Conservation (phyloP, 2,113 vertebrate genomes). For the Pelobates fuscus region DNA sequence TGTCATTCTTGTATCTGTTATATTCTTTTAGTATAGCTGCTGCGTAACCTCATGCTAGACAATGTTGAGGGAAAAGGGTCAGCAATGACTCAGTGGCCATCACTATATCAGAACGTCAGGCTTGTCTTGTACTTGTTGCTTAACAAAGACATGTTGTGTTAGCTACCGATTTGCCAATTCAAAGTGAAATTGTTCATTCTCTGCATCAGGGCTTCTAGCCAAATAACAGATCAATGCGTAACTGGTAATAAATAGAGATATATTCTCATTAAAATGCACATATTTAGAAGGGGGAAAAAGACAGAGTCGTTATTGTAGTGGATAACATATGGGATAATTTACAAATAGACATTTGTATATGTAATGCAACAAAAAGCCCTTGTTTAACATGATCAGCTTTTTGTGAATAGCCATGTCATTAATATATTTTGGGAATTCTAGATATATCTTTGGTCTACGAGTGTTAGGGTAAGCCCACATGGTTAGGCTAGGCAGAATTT, state of each 20-base stretch:
- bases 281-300: slow-evolving; percentile 29
- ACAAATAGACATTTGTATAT: slow-evolving; percentile 13
- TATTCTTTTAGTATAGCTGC: not conserved
- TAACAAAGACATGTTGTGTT: slow-evolving; percentile 36
- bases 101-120: slow-evolving; percentile 14
- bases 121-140: slow-evolving; percentile 38
- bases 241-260: slow-evolving; percentile 17
- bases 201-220: slow-evolving; percentile 22
- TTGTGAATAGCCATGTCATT: not conserved
- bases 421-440: not conserved
- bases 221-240: slow-evolving; percentile 38
- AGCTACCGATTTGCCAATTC: slow-evolving; percentile 16
- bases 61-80: slow-evolving; percentile 35
- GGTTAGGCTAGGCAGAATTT: too few relatives aligned
- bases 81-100: slow-evolving; percentile 34
- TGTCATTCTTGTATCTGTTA: too few relatives aligned
- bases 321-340: slow-evolving; percentile 11
- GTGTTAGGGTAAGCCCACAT: not conserved
- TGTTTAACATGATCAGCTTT: slow-evolving; percentile 16
- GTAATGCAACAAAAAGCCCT: not conserved
- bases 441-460: not conserved
- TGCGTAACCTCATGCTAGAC: not conserved
- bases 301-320: slow-evolving; percentile 25
- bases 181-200: not conserved
- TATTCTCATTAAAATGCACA: slow-evolving; percentile 41